Base-by-base conservation (phyloP, 2,888 invertebrate genomes). In the Lasius fuliginosus region DNA sequence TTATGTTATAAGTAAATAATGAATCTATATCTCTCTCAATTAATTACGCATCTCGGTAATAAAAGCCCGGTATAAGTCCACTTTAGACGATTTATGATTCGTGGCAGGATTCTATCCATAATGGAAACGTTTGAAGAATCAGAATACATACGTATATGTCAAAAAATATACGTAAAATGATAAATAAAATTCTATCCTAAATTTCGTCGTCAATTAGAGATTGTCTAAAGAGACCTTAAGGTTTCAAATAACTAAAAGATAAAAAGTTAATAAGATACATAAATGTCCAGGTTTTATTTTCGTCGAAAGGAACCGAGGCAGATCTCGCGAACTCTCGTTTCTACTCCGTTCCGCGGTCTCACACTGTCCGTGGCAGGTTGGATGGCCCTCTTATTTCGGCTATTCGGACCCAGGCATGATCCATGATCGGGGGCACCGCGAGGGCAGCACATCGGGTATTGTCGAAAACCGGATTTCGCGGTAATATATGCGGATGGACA, bases 401-500 rank as follows among this genome's bases (percentile, higher is more conserved):
- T 71, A 83, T 76, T 79, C 85, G 87, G 56, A 58, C 53, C 58
- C 82, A 53, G 75, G 85, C 71, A 46, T 62, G 68, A 76, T 76
- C 83, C 83, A 65, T 46, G 82, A 83, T 82, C 73, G 81, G 82
- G 77, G 83, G 68, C 77, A 71, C 68, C 79, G 74, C 79, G 74
- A 77, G 77, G 36, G 68, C 79, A 73, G 73, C 79, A 74, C 79
- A 81, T 85, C 81, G 53, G 83, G 87, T 86, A 90, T 90, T 91
- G 90, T 87, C 85, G 84, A 87, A 90, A 92, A 92, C 92, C 92
- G 92, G 92, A 92, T 92, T 91, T 86, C 76, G 46, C 86, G 84
- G 74, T 91, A 92, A 92, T 92, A 86, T 92, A 92, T 92, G 90
- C 90, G 88, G 86, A 91, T 92, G 91, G 89, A 84, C 89, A 91